Conservation (phyloP, 2,888 invertebrate species). For the Yponomeuta malinellus region DNA sequence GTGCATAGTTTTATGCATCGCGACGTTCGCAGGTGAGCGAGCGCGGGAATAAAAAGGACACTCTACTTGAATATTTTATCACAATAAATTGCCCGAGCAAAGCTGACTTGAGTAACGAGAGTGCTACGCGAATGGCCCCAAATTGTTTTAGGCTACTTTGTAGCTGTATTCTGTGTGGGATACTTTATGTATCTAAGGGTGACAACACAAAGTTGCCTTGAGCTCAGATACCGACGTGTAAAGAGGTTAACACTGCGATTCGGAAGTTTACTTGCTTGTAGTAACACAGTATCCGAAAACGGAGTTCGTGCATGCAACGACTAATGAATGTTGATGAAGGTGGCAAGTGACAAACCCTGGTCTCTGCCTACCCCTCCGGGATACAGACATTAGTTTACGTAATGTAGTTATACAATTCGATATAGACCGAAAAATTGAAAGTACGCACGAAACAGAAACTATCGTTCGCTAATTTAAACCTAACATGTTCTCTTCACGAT, state of each 20-base stretch:
- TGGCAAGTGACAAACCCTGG: no score
- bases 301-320: no score
- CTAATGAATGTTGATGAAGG: no score
- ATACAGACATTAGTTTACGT: neutral
- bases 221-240: no score
- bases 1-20: slow-evolving; percentile 30
- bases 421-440: no score
- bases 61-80: slow-evolving; percentile 46
- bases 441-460: no score
- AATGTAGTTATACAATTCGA: neutral
- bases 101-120: neutral
- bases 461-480: no score
- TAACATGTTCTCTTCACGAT: no score
- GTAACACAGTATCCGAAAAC: no score
- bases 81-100: slow-evolving; percentile 41
- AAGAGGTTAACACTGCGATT: no score
- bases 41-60: slow-evolving; percentile 37
- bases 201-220: neutral
- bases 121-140: neutral
- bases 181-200: neutral
- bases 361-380: no score
- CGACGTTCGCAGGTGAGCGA: slow-evolving; percentile 17
- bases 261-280: no score
- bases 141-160: neutral
- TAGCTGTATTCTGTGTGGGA: neutral